Conservation (phyloP, 2,113 vertebrate species). For the Myotis brandtii region DNA sequence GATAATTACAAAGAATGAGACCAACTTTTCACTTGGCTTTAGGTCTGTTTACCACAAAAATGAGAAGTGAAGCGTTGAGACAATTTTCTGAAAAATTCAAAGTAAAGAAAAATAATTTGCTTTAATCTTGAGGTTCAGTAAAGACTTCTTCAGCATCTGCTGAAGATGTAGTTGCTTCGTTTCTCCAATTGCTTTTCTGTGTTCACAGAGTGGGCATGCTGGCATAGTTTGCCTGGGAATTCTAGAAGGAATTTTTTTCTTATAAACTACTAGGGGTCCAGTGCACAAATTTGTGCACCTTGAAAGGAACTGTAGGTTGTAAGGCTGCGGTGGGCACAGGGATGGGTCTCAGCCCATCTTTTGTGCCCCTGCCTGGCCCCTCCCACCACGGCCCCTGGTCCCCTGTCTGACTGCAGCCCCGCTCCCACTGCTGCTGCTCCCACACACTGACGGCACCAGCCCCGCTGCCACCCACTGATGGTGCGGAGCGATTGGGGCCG, state of each 20-base stretch:
- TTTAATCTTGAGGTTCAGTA: not conserved
- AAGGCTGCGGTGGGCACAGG: no score
- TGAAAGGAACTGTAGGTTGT: no score
- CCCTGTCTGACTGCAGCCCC: no score
- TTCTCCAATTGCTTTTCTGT: conserved; percentile 15
- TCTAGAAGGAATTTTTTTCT: not conserved
- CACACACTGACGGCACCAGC: no score
- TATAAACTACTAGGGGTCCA: not conserved
- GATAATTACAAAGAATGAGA: not conserved
- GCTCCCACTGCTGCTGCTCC: no score
- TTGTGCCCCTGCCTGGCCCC: no score
- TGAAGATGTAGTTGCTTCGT: not conserved
- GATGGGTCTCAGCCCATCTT: no score
- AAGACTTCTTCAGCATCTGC: not conserved
- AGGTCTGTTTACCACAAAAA: conserved; percentile 32
- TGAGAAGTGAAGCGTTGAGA: conserved; percentile 14
- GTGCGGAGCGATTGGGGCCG: no score
- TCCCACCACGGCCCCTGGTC: accelerated
- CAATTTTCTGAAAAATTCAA: conserved; percentile 54
- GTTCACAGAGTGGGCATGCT: not conserved
- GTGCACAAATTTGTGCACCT: no score
- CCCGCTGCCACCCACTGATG: no score
- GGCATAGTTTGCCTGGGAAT: conserved; percentile 3
- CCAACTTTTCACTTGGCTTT: conserved; percentile 21
- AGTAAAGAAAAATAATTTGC: conserved; percentile 39